These are phyloP conservation scores for Dorcus hopei DNA, from an alignment of 2,888 invertebrate genomes.

Conservation along the genomic window DNA sequence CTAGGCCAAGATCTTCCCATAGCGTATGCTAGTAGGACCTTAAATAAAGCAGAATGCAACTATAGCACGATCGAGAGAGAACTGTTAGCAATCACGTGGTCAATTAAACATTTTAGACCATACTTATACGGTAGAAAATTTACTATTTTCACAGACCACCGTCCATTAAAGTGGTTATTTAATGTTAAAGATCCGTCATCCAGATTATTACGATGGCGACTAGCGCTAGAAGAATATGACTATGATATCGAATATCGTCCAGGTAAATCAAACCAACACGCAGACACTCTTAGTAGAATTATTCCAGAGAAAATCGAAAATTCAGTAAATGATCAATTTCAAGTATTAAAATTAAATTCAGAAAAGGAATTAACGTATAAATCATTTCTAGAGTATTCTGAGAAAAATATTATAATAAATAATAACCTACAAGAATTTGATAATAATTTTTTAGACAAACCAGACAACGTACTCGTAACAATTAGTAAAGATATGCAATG, in stretches of 20 bases:
- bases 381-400: too few species aligned
- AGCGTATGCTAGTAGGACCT: background rate
- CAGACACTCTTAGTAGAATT: too few species aligned
- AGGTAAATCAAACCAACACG: background rate
- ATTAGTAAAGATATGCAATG: too few species aligned
- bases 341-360: too few species aligned
- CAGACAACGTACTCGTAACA: too few species aligned
- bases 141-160: background rate
- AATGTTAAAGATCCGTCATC: constrained; percentile 4
- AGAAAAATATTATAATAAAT: too few species aligned
- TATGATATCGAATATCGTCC: constrained; percentile 5
- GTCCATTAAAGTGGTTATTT: background rate
- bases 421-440: too few species aligned
- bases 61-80: background rate
- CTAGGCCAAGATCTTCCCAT: constrained; percentile 4
- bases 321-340: too few species aligned
- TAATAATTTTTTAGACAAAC: too few species aligned
- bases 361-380: too few species aligned
- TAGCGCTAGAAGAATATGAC: constrained; percentile 7
- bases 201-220: constrained; percentile 2
- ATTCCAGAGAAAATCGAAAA: too few species aligned
- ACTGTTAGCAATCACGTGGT: constrained; percentile 4
- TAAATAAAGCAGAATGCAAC: background rate
- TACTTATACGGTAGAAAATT: constrained; percentile 1
- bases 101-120: background rate